A percentile compares a stretch with the other conserved stretches of the same genome.
These are phyloP conservation scores for Patella depressa DNA, from an alignment of 2,888 invertebrate species.

Conservation along the genomic window DNA sequence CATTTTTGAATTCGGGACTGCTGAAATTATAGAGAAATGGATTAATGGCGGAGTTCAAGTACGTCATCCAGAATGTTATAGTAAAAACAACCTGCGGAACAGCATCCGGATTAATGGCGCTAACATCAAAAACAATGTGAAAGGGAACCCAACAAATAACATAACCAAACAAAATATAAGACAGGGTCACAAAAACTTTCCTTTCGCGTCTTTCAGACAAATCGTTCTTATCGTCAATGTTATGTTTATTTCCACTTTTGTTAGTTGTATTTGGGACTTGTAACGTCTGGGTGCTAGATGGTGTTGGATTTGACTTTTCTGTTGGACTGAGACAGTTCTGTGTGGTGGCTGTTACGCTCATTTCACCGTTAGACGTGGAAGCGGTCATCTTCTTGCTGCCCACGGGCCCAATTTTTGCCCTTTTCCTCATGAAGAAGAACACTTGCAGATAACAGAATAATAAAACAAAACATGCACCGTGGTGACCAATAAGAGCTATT, in stretches of 20 bases:
- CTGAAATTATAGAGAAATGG: constrained; percentile 60
- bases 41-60: constrained; percentile 58
- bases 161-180: constrained; percentile 55
- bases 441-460: constrained; percentile 59
- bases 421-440: constrained; percentile 46
- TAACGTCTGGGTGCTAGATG: neutral
- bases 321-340: neutral
- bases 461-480: constrained; percentile 56
- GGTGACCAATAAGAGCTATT: constrained; percentile 63
- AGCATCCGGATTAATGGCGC: constrained; percentile 40
- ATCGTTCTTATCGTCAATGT: neutral
- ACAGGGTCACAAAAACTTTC: constrained; percentile 50
- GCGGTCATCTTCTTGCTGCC: neutral
- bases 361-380: neutral
- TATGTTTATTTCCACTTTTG: neutral
- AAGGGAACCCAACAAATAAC: constrained; percentile 59
- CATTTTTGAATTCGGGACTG: constrained; percentile 49
- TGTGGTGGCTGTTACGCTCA: neutral
- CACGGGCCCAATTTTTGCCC: constrained; percentile 24
- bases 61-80: constrained; percentile 58
- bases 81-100: constrained; percentile 45
- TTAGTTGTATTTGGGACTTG: neutral
- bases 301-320: too few species aligned
- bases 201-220: constrained; percentile 23
- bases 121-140: constrained; percentile 57